phyloP scores from a whole-genome alignment of 2,797 vertebrate genomes.

The Arremon aurantiirostris region DNA sequence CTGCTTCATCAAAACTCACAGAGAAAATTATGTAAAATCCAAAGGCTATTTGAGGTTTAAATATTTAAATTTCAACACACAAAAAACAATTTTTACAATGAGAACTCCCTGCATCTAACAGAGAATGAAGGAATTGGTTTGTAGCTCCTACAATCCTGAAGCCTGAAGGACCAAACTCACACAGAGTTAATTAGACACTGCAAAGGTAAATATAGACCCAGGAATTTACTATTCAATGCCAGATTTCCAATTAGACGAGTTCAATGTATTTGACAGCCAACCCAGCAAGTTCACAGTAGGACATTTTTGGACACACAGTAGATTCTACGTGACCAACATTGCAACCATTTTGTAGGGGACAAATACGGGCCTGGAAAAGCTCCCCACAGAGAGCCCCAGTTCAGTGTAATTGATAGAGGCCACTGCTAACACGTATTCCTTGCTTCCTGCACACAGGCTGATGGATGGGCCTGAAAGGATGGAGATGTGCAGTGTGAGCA shows the following conservation, averaged over 20 bases:
- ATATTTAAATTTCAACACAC: not conserved
- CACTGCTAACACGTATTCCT: not conserved
- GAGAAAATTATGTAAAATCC: not conserved
- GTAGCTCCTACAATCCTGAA: not conserved
- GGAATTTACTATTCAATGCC: not conserved
- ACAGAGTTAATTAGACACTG: not conserved
- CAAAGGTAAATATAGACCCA: not conserved
- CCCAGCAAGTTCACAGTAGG: not conserved
- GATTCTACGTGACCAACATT: not conserved
- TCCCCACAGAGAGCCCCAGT: not conserved
- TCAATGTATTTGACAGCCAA: not conserved
- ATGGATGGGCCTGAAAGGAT: not conserved
- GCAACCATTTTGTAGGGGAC: not conserved
- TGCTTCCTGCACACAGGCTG: not conserved
- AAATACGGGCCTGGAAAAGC: not conserved
- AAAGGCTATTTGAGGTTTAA: not conserved
- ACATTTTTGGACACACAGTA: not conserved
- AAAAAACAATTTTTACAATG: not conserved
- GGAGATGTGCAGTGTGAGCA: not conserved
- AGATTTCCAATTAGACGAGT: not conserved
- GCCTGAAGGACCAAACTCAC: not conserved
- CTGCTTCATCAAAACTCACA: not conserved
- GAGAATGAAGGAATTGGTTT: not conserved
- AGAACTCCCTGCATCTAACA: not conserved
- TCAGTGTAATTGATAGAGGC: not conserved